Base-by-base conservation (phyloP, 2,888 invertebrate species). In the Frankliniella fusca region DNA sequence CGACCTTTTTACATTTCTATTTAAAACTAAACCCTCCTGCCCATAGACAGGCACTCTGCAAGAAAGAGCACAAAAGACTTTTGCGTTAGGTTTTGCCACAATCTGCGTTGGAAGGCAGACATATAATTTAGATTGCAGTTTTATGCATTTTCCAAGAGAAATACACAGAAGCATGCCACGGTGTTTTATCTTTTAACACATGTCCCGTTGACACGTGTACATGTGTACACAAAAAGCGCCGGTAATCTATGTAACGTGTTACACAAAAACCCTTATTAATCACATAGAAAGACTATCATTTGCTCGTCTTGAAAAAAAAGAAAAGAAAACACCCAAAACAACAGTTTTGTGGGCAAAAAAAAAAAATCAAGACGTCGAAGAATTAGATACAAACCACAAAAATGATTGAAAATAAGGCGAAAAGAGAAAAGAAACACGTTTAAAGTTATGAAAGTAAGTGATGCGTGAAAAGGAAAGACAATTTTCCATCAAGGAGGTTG, bases 391-490 rank as follows among this genome's bases (percentile, higher is more conserved):
- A 76, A 76, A 76, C 70, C 70, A 76, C 50, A 82, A 49, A 82
- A 81, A 80, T 48, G 83, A 23, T 80, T 81, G 61, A 83, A 82
- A 82, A 79, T 79, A 28, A 15, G 81, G 76, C 70, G 38, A 61
- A 76, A 79, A 61, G 82, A 54, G 81, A 84, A 84, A 82, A 83
- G 82, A 83, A 82, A 83, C 83, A 83, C 82, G 80, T 82, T 83
- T 49, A 83, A 82, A 83, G 48, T 81, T 80, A 83, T 83, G 54
- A 81, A 80, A 82, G 81, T 50, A n/a, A 76, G 81, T 83, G 84
- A 83, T 76, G 80, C 81, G 20, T 81, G 50, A 83, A 83, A 85
- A 84, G 84, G 82, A 84, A 83, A 83, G 83, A 83, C 82, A 82
- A 83, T 76, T 76, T 27, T n/a, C 12, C 23, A 76, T 76, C 61